Evolutionary conservation across 2,113 vertebrate genomes (phyloP).

Genomic region (Barbus barbus): DNA sequence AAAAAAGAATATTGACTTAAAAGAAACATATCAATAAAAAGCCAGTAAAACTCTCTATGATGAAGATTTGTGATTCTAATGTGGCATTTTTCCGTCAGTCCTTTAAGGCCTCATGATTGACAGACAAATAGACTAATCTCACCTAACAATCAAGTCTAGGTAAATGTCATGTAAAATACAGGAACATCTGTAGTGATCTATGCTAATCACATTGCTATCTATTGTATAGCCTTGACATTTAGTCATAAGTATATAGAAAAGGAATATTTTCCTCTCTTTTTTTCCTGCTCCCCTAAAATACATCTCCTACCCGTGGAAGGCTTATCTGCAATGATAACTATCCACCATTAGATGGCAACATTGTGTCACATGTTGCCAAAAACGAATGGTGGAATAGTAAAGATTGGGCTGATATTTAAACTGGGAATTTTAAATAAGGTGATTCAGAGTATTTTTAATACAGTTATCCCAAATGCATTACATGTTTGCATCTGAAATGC

Average conservation of each 20-base stretch:
- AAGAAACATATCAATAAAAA: neutral
- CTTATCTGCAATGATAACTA: conserved; percentile 5
- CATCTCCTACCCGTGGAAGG: neutral
- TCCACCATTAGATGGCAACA: conserved; percentile 15
- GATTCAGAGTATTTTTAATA: neutral
- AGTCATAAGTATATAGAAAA: no score
- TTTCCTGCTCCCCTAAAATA: neutral
- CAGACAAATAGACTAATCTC: conserved; percentile 26
- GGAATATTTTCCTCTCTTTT: neutral
- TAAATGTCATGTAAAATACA: conserved; percentile 30
- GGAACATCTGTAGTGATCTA: conserved; percentile 1
- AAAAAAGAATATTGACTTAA: neutral
- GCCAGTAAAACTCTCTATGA: neutral
- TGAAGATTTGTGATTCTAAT: conserved; percentile 18
- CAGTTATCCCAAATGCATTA: neutral
- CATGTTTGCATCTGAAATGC: neutral
- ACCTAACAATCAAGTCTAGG: neutral
- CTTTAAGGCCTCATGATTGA: conserved; percentile 10
- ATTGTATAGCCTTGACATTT: neutral
- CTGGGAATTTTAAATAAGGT: neutral
- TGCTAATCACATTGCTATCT: neutral
- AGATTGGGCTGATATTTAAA: neutral
- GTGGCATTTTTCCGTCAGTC: neutral
- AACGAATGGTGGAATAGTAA: neutral
- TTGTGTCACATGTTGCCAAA: neutral